These are phyloP conservation scores for Colostygia pectinataria DNA, from an alignment of 2,888 invertebrate genomes.

Conservation along the genomic window DNA sequence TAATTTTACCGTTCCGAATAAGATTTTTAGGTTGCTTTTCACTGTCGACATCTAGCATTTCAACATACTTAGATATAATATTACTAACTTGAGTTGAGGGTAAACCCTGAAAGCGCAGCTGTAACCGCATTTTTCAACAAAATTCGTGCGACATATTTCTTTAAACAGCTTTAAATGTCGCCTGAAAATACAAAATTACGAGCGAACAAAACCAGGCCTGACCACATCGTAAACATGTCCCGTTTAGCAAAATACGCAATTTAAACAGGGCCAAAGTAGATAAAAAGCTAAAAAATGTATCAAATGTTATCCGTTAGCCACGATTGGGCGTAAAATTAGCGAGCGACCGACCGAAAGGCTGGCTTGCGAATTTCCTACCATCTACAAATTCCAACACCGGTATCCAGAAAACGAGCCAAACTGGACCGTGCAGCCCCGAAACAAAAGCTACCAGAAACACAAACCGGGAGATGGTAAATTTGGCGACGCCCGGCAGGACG, in stretches of 20 bases:
- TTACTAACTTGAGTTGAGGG: neutral
- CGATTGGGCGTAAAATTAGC: conserved; percentile 76
- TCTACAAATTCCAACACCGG: conserved; percentile 42
- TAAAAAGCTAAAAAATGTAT: conserved; percentile 61
- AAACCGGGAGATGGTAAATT: conserved; percentile 53
- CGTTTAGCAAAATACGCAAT: conserved; percentile 38
- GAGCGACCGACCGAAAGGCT: conserved; percentile 72
- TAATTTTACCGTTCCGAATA: too few species aligned
- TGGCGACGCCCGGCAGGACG: conserved; percentile 67
- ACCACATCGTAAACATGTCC: conserved; percentile 44
- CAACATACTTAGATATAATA: too few species aligned
- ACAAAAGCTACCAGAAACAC: conserved; percentile 50
- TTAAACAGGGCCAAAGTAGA: conserved; percentile 47
- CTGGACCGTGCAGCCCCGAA: conserved; percentile 46
- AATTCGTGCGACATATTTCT: conserved; percentile 8
- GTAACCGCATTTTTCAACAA: conserved; percentile 2
- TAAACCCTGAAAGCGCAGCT: neutral
- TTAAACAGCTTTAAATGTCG: conserved; percentile 20
- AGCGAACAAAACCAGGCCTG: conserved; percentile 28
- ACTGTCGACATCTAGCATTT: too few species aligned
- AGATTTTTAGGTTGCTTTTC: too few species aligned
- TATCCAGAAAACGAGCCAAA: conserved; percentile 43
- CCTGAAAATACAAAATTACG: conserved; percentile 32
- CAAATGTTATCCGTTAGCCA: conserved; percentile 67
- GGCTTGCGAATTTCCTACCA: conserved; percentile 74